Evolutionary conservation across 1,140 invertebrate genomes (phyloP).

Genomic region (Chironomus striatipennis): DNA sequence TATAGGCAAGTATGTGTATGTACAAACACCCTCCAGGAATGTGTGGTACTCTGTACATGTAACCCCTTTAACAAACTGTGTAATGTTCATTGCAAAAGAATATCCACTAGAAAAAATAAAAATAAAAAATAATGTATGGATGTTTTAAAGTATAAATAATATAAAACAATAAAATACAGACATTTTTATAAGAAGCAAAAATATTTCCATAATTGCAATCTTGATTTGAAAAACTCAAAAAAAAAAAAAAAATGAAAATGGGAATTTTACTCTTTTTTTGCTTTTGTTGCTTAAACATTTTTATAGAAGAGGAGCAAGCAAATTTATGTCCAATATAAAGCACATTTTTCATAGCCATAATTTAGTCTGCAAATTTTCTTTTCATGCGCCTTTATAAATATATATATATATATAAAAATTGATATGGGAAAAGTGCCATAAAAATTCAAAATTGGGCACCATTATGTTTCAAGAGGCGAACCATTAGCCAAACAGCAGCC

Average conservation of each 20-base stretch:
- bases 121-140: neutral
- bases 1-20: neutral
- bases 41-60: neutral
- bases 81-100: too few relatives aligned
- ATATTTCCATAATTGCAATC: conserved; percentile 20
- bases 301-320: neutral
- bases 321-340: conserved; percentile 15
- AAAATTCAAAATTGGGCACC: conserved; percentile 19
- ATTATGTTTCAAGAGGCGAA: neutral
- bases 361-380: neutral
- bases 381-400: too few relatives aligned
- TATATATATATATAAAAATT: neutral
- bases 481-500: conserved; percentile 18
- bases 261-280: conserved; percentile 14
- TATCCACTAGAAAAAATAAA: neutral
- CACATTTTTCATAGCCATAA: conserved; percentile 13
- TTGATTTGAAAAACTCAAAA: neutral
- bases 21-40: conserved; percentile 6
- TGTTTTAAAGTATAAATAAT: conserved; percentile 5
- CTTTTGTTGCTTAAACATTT: too few relatives aligned
- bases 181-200: neutral
- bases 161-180: conserved; percentile 19
- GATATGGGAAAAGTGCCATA: conserved; percentile 19
- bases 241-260: too few relatives aligned
- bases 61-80: too few relatives aligned